Conservation (phyloP, 2,888 invertebrate species). For the Meandrusa payeni region DNA sequence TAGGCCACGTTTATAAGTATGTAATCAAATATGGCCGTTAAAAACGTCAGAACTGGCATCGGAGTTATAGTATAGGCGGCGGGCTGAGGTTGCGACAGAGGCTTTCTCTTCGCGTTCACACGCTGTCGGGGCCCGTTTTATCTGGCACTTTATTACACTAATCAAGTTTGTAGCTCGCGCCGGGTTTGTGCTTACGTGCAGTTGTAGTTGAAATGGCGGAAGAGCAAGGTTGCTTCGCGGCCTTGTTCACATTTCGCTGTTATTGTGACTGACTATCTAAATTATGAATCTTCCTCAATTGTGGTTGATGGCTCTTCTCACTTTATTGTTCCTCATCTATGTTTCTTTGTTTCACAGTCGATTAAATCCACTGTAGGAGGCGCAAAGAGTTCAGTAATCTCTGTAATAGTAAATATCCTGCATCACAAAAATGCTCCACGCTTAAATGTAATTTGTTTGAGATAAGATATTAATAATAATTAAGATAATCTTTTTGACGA, state of each 20-base stretch:
- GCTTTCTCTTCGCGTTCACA: conserved; percentile 76
- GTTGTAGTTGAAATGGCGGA: conserved; percentile 68
- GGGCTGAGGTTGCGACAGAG: conserved; percentile 67
- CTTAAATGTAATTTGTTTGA: too few species aligned
- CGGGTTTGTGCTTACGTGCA: conserved; percentile 65
- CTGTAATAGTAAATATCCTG: too few species aligned
- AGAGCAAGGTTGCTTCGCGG: conserved; percentile 69
- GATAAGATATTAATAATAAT: too few species aligned
- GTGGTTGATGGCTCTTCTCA: neutral
- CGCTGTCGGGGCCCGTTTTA: conserved; percentile 75
- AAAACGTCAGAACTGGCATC: conserved; percentile 50
- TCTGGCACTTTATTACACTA: conserved; percentile 76
- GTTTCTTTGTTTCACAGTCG: too few species aligned
- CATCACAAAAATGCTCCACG: too few species aligned
- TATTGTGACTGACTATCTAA: conserved; percentile 28
- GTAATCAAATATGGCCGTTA: conserved; percentile 47
- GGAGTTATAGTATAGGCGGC: conserved; percentile 55
- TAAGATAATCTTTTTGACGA: too few species aligned
- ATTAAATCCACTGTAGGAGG: too few species aligned
- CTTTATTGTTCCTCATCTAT: too few species aligned
- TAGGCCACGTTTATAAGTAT: conserved; percentile 3
- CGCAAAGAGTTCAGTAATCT: too few species aligned
- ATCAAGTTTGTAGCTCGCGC: conserved; percentile 72
- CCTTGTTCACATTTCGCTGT: conserved; percentile 70
- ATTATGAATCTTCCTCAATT: neutral